Base-by-base conservation (phyloP, 2,888 invertebrate genomes). In the Hypena proboscidalis region DNA sequence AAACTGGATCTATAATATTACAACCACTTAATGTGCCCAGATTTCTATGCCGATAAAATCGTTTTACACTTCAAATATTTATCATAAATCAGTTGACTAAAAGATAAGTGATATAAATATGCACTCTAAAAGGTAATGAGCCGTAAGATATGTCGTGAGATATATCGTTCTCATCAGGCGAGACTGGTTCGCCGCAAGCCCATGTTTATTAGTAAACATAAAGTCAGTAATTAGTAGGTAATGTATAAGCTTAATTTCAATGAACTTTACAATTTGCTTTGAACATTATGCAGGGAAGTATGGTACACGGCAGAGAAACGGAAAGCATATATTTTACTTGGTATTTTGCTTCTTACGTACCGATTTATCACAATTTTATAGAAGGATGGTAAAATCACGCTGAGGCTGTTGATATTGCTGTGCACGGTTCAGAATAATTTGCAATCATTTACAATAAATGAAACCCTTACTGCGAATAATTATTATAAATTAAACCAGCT, bases 311-410 rank as follows among this genome's bases (percentile, higher is more conserved):
- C n/a, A n/a, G n/a, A n/a, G n/a, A n/a, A n/a, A n/a, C n/a, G n/a
- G n/a, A n/a, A n/a, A n/a, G n/a, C n/a, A n/a, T n/a, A n/a, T n/a
- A n/a, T n/a, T n/a, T n/a, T n/a, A n/a, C n/a, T n/a, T n/a, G n/a
- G n/a, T n/a, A n/a, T n/a, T n/a, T n/a, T n/a, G n/a, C n/a, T n/a
- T n/a, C n/a, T n/a, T n/a, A n/a, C n/a, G n/a, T n/a, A n/a, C n/a
- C n/a, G n/a, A 80, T 79, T 75, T 74, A 67, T 72, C 68, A 70
- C 65, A 72, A 72, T 71, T 70, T 64, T 69, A 72, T 67, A 70
- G 70, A 70, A 70, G 66, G 67, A 70, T 74, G 72, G 70, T 74
- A 75, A 70, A 67, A 72, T 74, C 76, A 77, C 71, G 76, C 73
- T 70, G 58, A 54, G 46, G 41, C 52, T 55, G 44, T 58, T 60